Base-by-base conservation (phyloP, 2,113 vertebrate species). In the Loxodonta africana region DNA sequence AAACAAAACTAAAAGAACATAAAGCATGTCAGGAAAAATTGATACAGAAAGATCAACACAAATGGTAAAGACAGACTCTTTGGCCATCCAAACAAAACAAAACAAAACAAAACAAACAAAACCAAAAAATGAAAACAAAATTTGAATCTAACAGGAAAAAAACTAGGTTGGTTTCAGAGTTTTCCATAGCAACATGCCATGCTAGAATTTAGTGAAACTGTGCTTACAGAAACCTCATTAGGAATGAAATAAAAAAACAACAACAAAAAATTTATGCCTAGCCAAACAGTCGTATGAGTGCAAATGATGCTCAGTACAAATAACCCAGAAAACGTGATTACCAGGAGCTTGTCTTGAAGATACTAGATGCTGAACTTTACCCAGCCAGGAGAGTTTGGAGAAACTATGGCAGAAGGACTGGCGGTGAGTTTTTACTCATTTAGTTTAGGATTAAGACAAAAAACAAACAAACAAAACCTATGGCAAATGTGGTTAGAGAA, bases 1-100 rank as follows among this genome's bases (percentile, higher is more conserved):
- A 91, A 96, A 46, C 30, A 87, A 69, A 82, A 25, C 20, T 65
- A 82, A 67, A 5, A 74, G 89, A 89, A 65, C 41, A 86, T 33
- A 86, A 86, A 78, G 74, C 17, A 3, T 88, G 46, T 87, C 48
- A 86, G 86, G 69, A 93, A 85, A 92, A 88, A 46, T 7, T 60
- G 46, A 85, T 57, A 53, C 6, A 62, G 73, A 88, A 89, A 80
- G n/a, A 92, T 10, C 12, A 62, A 71, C 28, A 23, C 88, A 48
- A 95, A 76, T 33, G 60, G 20, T 82, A 57, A 83, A 85, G 73
- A 67, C 83, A 89, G 62, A 63, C 46, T 71, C 25, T 90, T 80
- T 84, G 2, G 12, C 28, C 63, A 85, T 67, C 11, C 67, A 90
- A 74, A 93, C 37, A 63, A 82, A 86, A 30, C 46, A 86, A 84